Conservation (phyloP, 2,113 vertebrate species). For the Catagonus wagneri region DNA sequence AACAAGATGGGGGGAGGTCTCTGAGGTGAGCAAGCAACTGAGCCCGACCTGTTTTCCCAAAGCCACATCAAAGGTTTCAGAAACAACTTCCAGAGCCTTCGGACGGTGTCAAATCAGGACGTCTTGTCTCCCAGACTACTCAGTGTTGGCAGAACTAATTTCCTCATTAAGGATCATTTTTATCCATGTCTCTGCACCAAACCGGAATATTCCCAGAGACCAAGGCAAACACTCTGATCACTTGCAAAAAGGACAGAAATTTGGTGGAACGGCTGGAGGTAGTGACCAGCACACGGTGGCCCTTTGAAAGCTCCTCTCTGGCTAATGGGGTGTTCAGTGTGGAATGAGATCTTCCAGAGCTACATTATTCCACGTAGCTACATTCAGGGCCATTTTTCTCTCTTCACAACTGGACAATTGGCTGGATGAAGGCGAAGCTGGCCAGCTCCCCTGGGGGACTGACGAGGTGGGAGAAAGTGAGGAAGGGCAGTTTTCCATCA, state of each 20-base stretch:
- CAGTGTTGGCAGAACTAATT: not conserved
- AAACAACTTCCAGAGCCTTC: not conserved
- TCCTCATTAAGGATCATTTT: not conserved
- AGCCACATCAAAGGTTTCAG: not conserved
- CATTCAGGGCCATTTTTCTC: slow-evolving; percentile 6
- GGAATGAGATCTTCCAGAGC: not conserved
- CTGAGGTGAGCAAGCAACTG: not conserved
- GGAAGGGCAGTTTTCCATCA: not conserved
- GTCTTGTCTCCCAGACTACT: not conserved
- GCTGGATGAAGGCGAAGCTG: slow-evolving; percentile 16
- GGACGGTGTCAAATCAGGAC: accelerated
- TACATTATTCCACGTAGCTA: accelerated
- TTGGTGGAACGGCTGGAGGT: accelerated
- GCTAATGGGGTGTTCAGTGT: not conserved
- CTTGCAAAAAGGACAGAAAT: not conserved
- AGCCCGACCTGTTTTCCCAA: not conserved
- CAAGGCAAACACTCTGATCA: not conserved
- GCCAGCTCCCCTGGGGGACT: not conserved
- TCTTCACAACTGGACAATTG: slow-evolving; percentile 48
- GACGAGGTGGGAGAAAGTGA: accelerated
- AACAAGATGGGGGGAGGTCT: accelerated
- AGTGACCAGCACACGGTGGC: accelerated
- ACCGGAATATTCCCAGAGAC: slow-evolving; percentile 38
- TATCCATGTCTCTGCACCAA: not conserved
- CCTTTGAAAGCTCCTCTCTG: not conserved